phyloP scores from a whole-genome alignment of 1,140 invertebrate genomes.

The Drosophila bifasciata region DNA sequence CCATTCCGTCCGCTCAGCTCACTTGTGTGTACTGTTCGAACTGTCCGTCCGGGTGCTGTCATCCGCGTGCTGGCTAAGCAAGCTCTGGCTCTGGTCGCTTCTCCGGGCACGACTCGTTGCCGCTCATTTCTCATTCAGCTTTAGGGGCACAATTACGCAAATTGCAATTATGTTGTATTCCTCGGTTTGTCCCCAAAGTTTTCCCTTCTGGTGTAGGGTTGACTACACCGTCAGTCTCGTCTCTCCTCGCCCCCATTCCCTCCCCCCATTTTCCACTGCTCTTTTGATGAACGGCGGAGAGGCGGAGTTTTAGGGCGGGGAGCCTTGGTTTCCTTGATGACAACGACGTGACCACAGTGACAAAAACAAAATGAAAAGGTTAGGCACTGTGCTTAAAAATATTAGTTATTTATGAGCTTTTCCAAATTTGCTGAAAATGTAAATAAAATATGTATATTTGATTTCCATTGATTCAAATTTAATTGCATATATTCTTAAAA shows the following conservation, averaged over 20 bases:
- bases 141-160: constrained; percentile 72
- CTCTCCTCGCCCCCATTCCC: neutral
- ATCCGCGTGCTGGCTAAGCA: constrained; percentile 31
- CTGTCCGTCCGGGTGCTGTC: constrained; percentile 19
- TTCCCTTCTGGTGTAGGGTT: constrained; percentile 4
- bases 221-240: too few species aligned
- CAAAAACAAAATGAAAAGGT: constrained; percentile 37
- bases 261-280: neutral
- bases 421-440: neutral
- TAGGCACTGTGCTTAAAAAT: constrained; percentile 16
- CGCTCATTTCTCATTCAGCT: constrained; percentile 73
- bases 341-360: constrained; percentile 59
- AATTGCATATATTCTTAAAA: neutral
- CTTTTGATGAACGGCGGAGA: constrained; percentile 18
- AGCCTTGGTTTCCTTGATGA: constrained; percentile 44
- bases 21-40: constrained; percentile 2
- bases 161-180: constrained; percentile 73
- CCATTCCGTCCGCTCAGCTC: constrained; percentile 16
- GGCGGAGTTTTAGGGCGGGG: constrained; percentile 18
- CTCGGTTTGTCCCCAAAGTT: constrained; percentile 57
- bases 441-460: too few species aligned
- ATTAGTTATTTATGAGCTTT: neutral
- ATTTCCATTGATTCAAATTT: too few species aligned
- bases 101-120: constrained; percentile 48
- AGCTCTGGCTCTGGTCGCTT: constrained; percentile 22